Conservation (phyloP, 2,113 vertebrate species). For the Hippocampus abdominalis region DNA sequence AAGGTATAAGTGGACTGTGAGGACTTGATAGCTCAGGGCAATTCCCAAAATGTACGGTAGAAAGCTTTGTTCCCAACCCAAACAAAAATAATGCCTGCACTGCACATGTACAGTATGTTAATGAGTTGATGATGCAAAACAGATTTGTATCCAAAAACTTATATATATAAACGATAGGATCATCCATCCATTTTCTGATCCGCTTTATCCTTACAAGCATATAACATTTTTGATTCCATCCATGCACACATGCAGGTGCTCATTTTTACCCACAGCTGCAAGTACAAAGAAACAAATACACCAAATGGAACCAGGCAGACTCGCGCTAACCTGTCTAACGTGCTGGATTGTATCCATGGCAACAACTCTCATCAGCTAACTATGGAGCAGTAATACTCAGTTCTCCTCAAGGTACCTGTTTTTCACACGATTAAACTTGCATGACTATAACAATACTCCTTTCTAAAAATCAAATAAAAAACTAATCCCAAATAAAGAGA, state of each 20-base stretch:
- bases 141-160: no score
- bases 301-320: background rate
- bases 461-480: background rate
- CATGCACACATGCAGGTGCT: background rate
- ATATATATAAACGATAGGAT: no score
- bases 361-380: background rate
- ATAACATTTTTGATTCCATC: no score
- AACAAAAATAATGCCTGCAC: no score
- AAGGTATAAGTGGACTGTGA: no score
- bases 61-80: no score
- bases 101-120: no score
- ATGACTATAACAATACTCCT: background rate
- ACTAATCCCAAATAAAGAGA: background rate
- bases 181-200: no score
- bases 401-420: background rate
- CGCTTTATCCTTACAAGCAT: no score
- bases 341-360: conserved; percentile 11
- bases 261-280: background rate
- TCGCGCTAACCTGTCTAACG: background rate
- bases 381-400: background rate
- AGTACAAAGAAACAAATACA: background rate
- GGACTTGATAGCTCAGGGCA: no score
- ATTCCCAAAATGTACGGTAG: no score
- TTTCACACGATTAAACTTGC: background rate
- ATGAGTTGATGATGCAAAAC: no score